A percentile compares a stretch with the other conserved stretches of the same genome.
These are phyloP conservation scores for Turnix velox DNA, from an alignment of 2,113 vertebrate genomes.

Conservation along the genomic window DNA sequence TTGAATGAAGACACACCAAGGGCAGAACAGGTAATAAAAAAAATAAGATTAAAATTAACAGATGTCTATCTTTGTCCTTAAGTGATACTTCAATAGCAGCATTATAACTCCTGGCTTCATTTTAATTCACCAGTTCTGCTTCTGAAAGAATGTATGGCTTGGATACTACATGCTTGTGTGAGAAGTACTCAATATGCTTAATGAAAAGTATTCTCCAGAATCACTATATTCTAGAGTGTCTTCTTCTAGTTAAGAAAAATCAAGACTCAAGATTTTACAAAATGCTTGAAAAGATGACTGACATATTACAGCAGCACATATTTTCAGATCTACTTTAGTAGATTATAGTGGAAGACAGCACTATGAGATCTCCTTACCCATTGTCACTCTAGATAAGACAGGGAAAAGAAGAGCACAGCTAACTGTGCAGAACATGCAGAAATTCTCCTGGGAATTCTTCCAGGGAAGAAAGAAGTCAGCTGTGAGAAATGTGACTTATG, in stretches of 20 bases:
- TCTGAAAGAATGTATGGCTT: not conserved
- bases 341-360: not conserved
- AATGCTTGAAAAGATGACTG: not conserved
- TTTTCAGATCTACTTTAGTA: not conserved
- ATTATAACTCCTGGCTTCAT: not conserved
- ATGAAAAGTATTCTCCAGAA: not conserved
- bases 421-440: not conserved
- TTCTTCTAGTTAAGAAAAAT: not conserved
- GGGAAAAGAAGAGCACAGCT: not conserved
- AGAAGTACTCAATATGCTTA: not conserved
- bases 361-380: not conserved
- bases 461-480: not conserved
- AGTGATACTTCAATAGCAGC: not conserved
- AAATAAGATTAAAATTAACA: not conserved
- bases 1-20: not conserved
- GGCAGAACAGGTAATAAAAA: not conserved
- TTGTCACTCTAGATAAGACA: not conserved
- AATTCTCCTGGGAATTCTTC: not conserved
- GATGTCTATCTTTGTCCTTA: not conserved
- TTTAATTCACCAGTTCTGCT: not conserved
- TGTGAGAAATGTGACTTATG: not conserved
- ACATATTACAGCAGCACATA: not conserved
- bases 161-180: not conserved
- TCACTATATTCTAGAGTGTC: not conserved
- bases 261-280: not conserved